Evolutionary conservation across 2,888 invertebrate species (phyloP), one percentile per base, ranked within the genome.

Genomic region (Mantis religiosa): DNA sequence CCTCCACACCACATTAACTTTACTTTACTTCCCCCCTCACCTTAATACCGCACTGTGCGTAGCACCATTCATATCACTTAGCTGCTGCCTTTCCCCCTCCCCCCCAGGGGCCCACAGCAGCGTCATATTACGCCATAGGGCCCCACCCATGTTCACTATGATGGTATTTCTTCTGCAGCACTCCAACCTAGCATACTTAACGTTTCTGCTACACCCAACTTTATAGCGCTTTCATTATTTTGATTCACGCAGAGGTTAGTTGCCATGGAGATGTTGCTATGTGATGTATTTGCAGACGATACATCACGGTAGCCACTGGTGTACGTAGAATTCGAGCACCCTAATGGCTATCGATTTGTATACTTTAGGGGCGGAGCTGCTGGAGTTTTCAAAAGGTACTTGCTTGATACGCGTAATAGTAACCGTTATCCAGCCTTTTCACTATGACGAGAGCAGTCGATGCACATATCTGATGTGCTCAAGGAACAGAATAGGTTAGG

Each of bases 51-150:
- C 20, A 20, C 7, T 8, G 54, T 71, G 54, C 54, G 54, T 71
- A 71, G 20, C 54, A 25, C 81, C 86, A 86, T 86, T 86, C 86
- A 86, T 86, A 86, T 86, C 86, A 86, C 86, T 86, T 86, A 86
- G 86, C 9, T 81, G 81, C 54, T 25, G 15, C 54, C 20, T 25
- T 41, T 6, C 41, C 41, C 41, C 12, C 41, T 12, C 41, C 41
- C 25, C 54, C 20, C 54, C 15, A 71, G 15, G 54, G 54, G 54
- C 54, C 54, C 15, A 71, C 54, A 20, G 54, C 54, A 20, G 54
- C 54, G 54, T 71, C 54, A 71, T 71, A 71, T 71, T 71, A 71
- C 54, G 54, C 20, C 54, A 25, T 71, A 20, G 54, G 54, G 54
- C 54, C 54, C 54, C 54, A 71, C 54, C 54, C 54, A 71, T 71